Percentiles rank a stretch among this genome's conserved stretches.
These are phyloP conservation scores for Cerastis leucographa DNA, from an alignment of 2,888 invertebrate species.

Conservation along the genomic window DNA sequence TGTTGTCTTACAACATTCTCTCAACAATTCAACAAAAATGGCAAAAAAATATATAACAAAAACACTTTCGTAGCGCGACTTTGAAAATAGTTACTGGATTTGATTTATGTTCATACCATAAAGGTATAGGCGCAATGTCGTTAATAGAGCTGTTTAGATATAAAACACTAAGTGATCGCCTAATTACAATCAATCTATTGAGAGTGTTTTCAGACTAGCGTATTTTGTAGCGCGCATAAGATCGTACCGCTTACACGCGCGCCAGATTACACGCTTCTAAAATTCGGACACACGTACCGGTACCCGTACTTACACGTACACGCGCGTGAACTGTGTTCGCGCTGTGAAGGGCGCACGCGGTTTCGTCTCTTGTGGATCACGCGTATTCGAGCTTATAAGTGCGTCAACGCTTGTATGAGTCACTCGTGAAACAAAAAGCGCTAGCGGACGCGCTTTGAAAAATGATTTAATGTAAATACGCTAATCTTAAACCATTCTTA, in stretches of 20 bases:
- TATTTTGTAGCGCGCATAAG: neutral
- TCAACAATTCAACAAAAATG: too few relatives aligned
- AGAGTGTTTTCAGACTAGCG: neutral
- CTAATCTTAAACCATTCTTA: neutral
- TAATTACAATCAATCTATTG: slow-evolving; percentile 25
- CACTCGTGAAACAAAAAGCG: neutral
- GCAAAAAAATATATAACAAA: too few relatives aligned
- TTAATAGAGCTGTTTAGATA: neutral
- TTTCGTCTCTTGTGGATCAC: neutral
- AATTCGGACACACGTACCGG: neutral
- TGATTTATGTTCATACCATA: too few relatives aligned
- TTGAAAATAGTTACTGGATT: too few relatives aligned
- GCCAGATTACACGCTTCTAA: neutral
- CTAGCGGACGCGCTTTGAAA: neutral
- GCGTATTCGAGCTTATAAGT: neutral
- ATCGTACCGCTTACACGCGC: neutral
- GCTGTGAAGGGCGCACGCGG: neutral
- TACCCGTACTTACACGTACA: too few relatives aligned
- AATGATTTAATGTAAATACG: neutral
- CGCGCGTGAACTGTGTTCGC: neutral
- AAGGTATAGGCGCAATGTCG: too few relatives aligned
- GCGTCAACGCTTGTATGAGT: neutral
- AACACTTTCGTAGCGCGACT: too few relatives aligned
- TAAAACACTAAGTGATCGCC: neutral
- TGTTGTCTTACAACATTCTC: too few relatives aligned